These are phyloP conservation scores for Lucilia cuprina DNA, from an alignment of 1,140 invertebrate species.

Conservation along the genomic window DNA sequence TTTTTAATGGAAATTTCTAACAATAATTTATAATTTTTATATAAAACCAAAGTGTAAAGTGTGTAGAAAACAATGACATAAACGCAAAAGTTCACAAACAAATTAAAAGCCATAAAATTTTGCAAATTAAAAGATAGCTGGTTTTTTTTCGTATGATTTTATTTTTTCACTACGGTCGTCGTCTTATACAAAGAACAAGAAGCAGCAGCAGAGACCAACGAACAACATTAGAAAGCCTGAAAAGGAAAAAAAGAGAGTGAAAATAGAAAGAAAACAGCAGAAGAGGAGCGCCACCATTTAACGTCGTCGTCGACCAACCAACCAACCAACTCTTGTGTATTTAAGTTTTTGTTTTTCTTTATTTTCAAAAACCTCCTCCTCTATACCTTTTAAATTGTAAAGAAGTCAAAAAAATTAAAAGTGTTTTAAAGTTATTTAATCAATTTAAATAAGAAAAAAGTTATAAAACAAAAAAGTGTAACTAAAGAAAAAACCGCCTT, in stretches of 20 bases:
- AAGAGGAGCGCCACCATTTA: conserved; percentile 22
- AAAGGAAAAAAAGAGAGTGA: conserved; percentile 4
- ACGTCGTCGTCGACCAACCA: not conserved
- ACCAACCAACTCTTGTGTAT: not conserved
- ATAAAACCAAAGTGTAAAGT: not conserved
- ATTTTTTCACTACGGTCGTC: not conserved
- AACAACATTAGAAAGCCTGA: not conserved
- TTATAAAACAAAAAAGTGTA: not conserved
- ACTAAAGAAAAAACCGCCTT: not conserved
- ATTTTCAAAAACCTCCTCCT: not conserved
- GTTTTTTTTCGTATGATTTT: too few species aligned
- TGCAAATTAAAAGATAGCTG: not conserved
- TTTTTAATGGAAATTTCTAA: not conserved
- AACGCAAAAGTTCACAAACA: not conserved
- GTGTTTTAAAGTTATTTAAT: not conserved
- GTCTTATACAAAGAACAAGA: conserved; percentile 8
- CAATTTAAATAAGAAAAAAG: not conserved
- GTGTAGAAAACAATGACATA: not conserved
- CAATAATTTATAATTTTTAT: not conserved
- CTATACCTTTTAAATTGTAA: not conserved
- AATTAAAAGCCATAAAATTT: not conserved
- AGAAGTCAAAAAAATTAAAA: not conserved
- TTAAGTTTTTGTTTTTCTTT: not conserved
- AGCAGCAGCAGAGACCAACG: not conserved
- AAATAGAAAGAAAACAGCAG: not conserved